These are phyloP conservation scores for Timema cristinae DNA, from an alignment of 2,888 invertebrate genomes.

Conservation along the genomic window DNA sequence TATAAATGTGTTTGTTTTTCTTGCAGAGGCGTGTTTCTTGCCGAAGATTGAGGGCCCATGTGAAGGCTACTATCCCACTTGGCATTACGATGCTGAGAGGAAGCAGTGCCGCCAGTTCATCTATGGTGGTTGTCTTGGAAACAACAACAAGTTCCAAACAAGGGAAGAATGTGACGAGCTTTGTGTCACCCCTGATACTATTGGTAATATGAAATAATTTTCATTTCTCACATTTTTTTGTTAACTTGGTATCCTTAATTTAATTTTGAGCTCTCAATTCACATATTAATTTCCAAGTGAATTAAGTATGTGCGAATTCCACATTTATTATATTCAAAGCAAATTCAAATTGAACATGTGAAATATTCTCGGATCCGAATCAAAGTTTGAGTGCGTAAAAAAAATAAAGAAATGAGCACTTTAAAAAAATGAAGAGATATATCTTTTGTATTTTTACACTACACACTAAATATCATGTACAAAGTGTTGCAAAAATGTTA, in stretches of 20 bases:
- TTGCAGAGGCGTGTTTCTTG: slow-evolving; percentile 67
- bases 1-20: too few species aligned
- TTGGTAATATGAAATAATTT: slow-evolving; percentile 51
- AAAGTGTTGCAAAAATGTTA: too few species aligned
- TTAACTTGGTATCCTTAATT: too few species aligned
- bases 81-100: slow-evolving; percentile 75
- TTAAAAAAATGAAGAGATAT: too few species aligned
- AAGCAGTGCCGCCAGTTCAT: slow-evolving; percentile 80
- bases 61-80: slow-evolving; percentile 69
- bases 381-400: too few species aligned
- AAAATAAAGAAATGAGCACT: too few species aligned
- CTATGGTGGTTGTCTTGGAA: slow-evolving; percentile 90
- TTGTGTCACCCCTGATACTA: slow-evolving; percentile 60
- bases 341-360: not conserved
- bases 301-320: not conserved
- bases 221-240: too few species aligned
- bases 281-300: too few species aligned
- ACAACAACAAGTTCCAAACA: slow-evolving; percentile 80
- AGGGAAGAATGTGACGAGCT: slow-evolving; percentile 70
- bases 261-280: too few species aligned
- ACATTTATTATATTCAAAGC: not conserved
- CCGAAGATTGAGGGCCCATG: slow-evolving; percentile 83
- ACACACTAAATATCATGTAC: too few species aligned
- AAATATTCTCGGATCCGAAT: too few species aligned
- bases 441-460: too few species aligned